These are phyloP conservation scores for Aspidapion aeneum DNA, from an alignment of 2,888 invertebrate genomes.

Conservation along the genomic window DNA sequence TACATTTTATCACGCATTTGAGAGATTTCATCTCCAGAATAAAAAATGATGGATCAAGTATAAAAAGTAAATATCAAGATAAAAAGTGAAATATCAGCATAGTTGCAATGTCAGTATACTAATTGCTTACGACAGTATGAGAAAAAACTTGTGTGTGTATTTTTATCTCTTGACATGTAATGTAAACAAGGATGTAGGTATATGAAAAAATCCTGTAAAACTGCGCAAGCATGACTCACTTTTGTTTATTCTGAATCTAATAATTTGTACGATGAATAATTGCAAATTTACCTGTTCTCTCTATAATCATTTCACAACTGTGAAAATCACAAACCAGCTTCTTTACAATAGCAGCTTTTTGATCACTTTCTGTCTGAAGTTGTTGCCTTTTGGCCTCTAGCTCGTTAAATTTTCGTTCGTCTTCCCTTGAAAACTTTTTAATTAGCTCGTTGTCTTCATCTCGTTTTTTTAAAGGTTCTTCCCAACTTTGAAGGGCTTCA, in stretches of 20 bases:
- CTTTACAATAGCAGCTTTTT: slow-evolving; percentile 47
- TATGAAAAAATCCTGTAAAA: too few relatives aligned
- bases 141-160: too few relatives aligned
- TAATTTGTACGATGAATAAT: background rate
- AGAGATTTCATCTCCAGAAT: too few relatives aligned
- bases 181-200: too few relatives aligned
- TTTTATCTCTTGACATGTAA: too few relatives aligned
- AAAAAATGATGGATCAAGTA: too few relatives aligned
- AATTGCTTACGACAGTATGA: too few relatives aligned
- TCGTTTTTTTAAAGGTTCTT: slow-evolving; percentile 63
- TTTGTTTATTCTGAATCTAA: background rate
- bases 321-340: slow-evolving; percentile 52
- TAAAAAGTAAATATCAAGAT: too few relatives aligned
- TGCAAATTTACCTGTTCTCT: slow-evolving; percentile 35
- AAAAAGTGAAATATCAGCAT: too few relatives aligned
- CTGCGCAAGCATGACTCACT: background rate
- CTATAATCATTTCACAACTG: slow-evolving; percentile 55
- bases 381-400: slow-evolving; percentile 55
- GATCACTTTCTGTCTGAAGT: slow-evolving; percentile 49
- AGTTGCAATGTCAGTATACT: too few relatives aligned
- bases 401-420: slow-evolving; percentile 62
- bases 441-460: slow-evolving; percentile 69
- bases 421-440: slow-evolving; percentile 67
- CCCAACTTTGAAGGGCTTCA: slow-evolving; percentile 66
- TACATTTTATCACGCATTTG: too few relatives aligned